A percentile compares a stretch with the other conserved stretches of the same genome.
Conservation (phyloP, 2,113 vertebrate species). For the Phalacrocorax pelagicus region DNA sequence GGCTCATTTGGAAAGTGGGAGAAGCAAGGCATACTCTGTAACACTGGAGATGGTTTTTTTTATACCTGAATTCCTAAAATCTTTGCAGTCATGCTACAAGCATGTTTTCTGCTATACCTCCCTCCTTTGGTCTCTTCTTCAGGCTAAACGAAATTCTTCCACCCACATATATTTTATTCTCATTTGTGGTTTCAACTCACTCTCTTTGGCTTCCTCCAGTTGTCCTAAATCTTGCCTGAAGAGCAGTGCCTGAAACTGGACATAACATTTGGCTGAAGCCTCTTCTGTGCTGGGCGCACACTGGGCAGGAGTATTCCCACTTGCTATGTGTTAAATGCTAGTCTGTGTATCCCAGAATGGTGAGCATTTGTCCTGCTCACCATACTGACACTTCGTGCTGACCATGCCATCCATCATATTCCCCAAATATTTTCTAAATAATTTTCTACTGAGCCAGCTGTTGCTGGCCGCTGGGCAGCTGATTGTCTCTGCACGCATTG, state of each 20-base stretch:
- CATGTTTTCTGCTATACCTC: not conserved
- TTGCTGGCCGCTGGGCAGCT: not conserved
- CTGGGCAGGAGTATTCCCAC: not conserved
- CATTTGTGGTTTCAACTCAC: not conserved
- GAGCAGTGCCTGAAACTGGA: not conserved
- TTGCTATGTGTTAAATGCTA: not conserved
- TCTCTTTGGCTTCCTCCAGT: not conserved
- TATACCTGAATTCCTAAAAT: not conserved
- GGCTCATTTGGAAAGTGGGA: not conserved
- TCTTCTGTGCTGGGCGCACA: not conserved
- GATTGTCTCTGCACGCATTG: not conserved
- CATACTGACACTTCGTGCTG: not conserved
- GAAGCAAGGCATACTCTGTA: not conserved
- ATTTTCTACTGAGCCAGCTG: not conserved
- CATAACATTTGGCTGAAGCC: not conserved
- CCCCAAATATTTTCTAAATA: not conserved
- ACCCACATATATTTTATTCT: not conserved
- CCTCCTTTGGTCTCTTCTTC: not conserved
- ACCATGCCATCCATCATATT: not conserved
- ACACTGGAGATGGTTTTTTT: not conserved
- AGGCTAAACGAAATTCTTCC: not conserved
- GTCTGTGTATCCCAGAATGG: not conserved
- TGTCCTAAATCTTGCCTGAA: not conserved
- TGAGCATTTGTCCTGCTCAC: not conserved
- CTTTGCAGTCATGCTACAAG: not conserved